Evolutionary conservation across 2,113 vertebrate genomes (phyloP), one percentile per base, ranked within the genome.

Genomic region (Pycnonotus jocosus): DNA sequence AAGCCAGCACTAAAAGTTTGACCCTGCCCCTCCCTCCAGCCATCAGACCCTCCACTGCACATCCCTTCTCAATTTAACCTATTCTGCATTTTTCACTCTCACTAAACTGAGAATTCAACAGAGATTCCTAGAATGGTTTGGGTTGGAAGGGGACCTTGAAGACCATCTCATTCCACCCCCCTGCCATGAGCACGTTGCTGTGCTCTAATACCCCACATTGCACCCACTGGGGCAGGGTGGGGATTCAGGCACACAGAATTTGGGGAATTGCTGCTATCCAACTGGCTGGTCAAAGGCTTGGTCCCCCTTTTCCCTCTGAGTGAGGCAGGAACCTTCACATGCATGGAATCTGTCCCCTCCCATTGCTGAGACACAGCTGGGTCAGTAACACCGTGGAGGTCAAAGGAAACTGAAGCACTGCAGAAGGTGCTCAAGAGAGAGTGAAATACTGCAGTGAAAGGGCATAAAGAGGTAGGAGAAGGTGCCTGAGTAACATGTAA

Each of bases 361-460:
- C 28, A 28, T 1, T 53, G 15, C 33, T 69, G 45, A 69, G n/a
- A 69, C n/a, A 37, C 38, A 81, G 8, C 22, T 48, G 19, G 15
- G 12, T 27, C 73, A 68, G 28, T 33, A 58, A 31, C 7, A 50
- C 14, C 0, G 0, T 2, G 11, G 8, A 68, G 24, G 33, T 85
- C 65, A 69, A 38, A 51, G 2, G 1, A 25, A 71, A 72, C 47
- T 42, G 61, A 83, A 50, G 40, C 51, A 35, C 16, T 68, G 15
- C 45, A 51, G 25, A 47, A 61, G 37, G 45, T 50, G 37, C 42
- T 69, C 21, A 47, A 53, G n/a, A 68, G 51, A 44, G 47, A 90
- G 47, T 3, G 9, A 65, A 81, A 78, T 23, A 13, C 9, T 56
- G 20, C 24, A 78, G 37, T 25, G 47, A n/a, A 30, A 62, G 7